A percentile compares a stretch with the other conserved stretches of the same genome.
phyloP scores from a whole-genome alignment of 2,888 invertebrate species.

The Blastobasis lacticolella region DNA sequence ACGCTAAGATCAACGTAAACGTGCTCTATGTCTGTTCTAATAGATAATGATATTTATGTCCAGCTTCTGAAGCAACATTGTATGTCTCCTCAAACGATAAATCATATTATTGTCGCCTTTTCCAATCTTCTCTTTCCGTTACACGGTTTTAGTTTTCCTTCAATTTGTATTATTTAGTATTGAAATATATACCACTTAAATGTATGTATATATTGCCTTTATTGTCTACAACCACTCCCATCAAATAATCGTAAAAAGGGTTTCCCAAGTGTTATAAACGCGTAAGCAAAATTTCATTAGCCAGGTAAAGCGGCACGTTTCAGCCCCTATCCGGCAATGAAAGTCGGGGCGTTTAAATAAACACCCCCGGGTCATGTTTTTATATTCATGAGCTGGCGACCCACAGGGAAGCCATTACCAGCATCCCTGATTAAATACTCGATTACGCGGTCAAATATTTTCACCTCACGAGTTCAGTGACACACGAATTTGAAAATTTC shows the following conservation, averaged over 20 bases:
- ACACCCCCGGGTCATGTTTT: constrained; percentile 19
- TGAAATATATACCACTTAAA: too few relatives aligned
- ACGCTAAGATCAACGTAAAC: constrained; percentile 8
- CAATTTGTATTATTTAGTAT: too few relatives aligned
- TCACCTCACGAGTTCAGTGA: constrained; percentile 43
- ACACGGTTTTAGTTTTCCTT: too few relatives aligned
- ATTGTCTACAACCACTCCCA: not conserved
- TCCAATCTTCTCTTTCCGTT: too few relatives aligned
- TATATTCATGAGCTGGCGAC: constrained; percentile 44
- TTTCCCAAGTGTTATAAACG: constrained; percentile 2
- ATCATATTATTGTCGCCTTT: too few relatives aligned
- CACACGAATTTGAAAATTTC: constrained; percentile 30
- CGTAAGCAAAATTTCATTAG: constrained; percentile 19
- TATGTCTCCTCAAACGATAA: not conserved
- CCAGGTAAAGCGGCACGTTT: constrained; percentile 6
- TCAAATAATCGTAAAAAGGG: not conserved
- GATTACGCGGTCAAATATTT: constrained; percentile 42
- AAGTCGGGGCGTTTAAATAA: constrained; percentile 16
- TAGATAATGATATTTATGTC: constrained; percentile 13
- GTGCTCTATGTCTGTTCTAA: constrained; percentile 10
- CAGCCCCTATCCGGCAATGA: constrained; percentile 12
- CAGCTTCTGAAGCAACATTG: constrained; percentile 11
- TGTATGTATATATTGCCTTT: too few relatives aligned
- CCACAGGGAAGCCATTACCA: constrained; percentile 18
- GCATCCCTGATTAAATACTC: constrained; percentile 43